phyloP scores from a whole-genome alignment of 53 echinoderm and acorn worm species.

The Echinarachnius parma region DNA sequence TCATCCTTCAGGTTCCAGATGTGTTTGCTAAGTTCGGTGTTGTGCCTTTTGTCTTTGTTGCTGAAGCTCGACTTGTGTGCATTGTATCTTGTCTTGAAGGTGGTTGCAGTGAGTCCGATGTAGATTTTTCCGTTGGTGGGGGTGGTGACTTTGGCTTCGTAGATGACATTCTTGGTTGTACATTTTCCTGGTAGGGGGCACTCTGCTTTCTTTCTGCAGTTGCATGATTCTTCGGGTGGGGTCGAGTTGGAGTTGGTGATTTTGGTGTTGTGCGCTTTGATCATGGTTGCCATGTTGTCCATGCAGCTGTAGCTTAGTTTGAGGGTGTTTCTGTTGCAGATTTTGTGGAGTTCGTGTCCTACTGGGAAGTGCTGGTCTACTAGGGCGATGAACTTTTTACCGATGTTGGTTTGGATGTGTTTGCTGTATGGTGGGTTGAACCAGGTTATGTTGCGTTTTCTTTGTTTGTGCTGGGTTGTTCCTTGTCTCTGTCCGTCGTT shows the following conservation, averaged over 20 bases:
- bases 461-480: slow-evolving; percentile 3
- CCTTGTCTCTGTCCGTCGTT: no score
- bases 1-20: no score
- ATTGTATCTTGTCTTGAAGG: no score
- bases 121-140: no score
- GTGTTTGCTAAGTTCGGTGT: no score
- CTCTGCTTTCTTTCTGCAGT: slow-evolving; percentile 43
- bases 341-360: slow-evolving; percentile 11
- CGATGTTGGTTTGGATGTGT: slow-evolving; percentile 47
- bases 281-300: slow-evolving; percentile 40
- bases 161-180: no score
- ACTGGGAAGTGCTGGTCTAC: slow-evolving; percentile 46
- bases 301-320: slow-evolving; percentile 53
- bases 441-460: slow-evolving; percentile 48
- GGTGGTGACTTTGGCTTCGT: no score
- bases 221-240: slow-evolving; percentile 4
- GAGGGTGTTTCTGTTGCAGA: slow-evolving; percentile 46
- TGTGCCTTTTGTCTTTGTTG: no score
- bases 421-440: slow-evolving; percentile 57
- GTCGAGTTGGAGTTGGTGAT: background rate
- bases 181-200: no score
- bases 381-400: slow-evolving; percentile 39
- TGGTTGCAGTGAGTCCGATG: no score
- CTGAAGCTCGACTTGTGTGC: no score
- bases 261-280: slow-evolving; percentile 48